Evolutionary conservation across 2,888 invertebrate species (phyloP).

Genomic region (Cephalotes varians): DNA sequence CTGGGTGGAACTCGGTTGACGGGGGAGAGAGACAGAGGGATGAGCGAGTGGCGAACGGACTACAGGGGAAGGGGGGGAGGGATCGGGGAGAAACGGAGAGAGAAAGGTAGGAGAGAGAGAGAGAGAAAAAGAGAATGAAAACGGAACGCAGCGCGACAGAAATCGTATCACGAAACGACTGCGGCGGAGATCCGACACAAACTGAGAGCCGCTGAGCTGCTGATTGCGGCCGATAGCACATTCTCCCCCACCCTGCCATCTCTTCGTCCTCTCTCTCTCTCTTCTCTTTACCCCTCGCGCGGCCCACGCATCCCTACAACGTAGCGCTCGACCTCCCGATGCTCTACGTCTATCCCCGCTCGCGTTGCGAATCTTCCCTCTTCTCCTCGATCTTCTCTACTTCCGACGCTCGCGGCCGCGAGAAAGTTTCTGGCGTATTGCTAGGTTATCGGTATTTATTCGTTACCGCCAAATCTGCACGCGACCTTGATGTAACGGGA

Average conservation of each 20-base stretch:
- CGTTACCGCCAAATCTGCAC: conserved; percentile 71
- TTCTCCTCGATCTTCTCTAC: background rate
- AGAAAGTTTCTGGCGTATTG: conserved; percentile 72
- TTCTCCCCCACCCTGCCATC: conserved; percentile 15
- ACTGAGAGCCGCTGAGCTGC: conserved; percentile 81
- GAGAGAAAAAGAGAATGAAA: conserved; percentile 67
- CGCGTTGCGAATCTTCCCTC: conserved; percentile 24
- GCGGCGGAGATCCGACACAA: conserved; percentile 82
- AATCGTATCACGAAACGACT: conserved; percentile 73
- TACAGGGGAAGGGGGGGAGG: conserved; percentile 26
- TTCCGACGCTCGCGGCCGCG: conserved; percentile 50
- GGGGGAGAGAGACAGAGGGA: background rate
- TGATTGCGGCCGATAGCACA: conserved; percentile 77
- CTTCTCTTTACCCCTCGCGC: background rate
- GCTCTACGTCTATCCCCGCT: conserved; percentile 46
- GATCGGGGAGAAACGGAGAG: conserved; percentile 54
- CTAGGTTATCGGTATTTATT: conserved; percentile 75
- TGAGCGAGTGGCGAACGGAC: conserved; percentile 15
- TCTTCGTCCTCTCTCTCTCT: background rate
- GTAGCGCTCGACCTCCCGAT: conserved; percentile 38
- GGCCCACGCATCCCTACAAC: conserved; percentile 5
- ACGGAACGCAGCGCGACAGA: conserved; percentile 70
- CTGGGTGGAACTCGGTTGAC: conserved; percentile 68
- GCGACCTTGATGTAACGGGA: conserved; percentile 60
- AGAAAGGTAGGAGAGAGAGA: conserved; percentile 49